phyloP scores from a whole-genome alignment of 2,797 vertebrate species.

The Aphelocoma californica region DNA sequence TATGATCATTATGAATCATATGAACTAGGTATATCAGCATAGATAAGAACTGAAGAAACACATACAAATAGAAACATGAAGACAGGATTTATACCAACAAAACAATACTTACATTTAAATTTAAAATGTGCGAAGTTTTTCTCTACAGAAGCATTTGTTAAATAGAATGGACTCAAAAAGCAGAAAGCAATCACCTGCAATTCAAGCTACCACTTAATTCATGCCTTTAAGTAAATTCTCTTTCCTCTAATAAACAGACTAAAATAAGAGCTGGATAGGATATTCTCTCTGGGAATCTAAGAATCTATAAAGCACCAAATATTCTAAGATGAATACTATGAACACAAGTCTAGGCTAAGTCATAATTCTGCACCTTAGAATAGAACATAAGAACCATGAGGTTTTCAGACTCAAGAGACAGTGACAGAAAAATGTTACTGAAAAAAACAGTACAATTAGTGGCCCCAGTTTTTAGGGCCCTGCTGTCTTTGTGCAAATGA shows the following conservation, averaged over 20 bases:
- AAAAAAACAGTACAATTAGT: neutral
- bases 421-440: neutral
- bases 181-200: neutral
- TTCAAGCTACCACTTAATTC: neutral
- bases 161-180: neutral
- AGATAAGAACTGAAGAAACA: neutral
- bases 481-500: neutral
- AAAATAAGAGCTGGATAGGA: neutral
- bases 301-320: neutral
- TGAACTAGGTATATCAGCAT: neutral
- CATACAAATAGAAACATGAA: neutral
- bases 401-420: neutral
- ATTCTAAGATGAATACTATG: neutral
- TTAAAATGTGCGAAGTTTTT: neutral
- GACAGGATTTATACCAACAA: neutral
- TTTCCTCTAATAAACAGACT: neutral
- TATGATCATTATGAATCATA: neutral
- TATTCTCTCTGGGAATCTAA: neutral
- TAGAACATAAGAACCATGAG: rapidly evolving
- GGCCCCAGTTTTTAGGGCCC: neutral
- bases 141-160: neutral
- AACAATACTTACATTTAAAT: neutral
- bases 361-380: neutral
- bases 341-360: neutral
- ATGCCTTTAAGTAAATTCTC: neutral